phyloP scores from a whole-genome alignment of 2,797 vertebrate genomes.

The Chrysolophus pictus region DNA sequence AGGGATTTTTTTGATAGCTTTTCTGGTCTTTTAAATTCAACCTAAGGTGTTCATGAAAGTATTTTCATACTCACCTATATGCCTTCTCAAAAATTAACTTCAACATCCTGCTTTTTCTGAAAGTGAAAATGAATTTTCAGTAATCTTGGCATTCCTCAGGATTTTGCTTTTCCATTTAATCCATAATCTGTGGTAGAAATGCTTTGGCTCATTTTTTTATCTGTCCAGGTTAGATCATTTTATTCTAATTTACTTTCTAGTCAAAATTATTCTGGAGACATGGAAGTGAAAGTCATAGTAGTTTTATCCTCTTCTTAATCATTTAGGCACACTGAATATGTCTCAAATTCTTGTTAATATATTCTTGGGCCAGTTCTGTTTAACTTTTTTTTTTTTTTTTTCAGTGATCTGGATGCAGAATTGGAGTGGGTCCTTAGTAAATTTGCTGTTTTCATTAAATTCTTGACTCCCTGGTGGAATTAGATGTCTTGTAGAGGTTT shows the following conservation, averaged over 20 bases:
- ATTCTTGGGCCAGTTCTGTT: background rate
- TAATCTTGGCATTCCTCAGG: background rate
- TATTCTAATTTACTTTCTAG: background rate
- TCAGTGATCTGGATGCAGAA: background rate
- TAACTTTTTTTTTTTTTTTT: background rate
- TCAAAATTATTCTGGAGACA: background rate
- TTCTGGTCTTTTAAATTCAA: constrained; percentile 21
- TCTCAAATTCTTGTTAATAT: background rate
- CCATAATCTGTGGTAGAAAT: background rate
- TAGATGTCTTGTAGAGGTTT: no score
- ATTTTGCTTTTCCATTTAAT: constrained; percentile 10
- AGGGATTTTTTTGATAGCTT: background rate
- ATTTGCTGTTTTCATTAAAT: no score
- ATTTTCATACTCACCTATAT: constrained; percentile 19
- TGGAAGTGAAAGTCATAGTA: background rate
- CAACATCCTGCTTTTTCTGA: background rate
- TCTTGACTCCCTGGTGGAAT: no score
- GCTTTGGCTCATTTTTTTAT: background rate
- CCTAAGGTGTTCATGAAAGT: constrained; percentile 22
- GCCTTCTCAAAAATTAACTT: background rate
- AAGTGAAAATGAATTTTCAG: background rate
- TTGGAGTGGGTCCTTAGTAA: no score
- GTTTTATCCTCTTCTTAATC: background rate
- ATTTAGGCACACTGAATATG: background rate
- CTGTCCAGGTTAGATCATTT: background rate